These are phyloP conservation scores for Caenorhabditis wallacei DNA, from an alignment of 2,888 invertebrate species.

Conservation along the genomic window DNA sequence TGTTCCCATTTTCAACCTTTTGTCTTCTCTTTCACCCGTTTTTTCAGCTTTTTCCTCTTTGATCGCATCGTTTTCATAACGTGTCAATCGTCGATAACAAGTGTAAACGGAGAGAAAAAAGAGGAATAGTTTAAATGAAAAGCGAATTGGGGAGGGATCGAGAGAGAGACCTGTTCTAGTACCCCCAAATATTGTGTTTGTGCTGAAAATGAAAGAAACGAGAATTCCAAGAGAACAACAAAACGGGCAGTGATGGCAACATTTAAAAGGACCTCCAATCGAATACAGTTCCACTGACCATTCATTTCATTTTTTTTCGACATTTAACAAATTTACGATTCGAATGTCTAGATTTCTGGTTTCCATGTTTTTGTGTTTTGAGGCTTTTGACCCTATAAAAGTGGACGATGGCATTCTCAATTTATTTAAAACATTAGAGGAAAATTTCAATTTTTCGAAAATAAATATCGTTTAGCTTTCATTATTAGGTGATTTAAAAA, in stretches of 20 bases:
- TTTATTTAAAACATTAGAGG: too few species aligned
- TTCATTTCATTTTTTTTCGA: background rate
- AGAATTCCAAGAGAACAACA: slow-evolving; percentile 55
- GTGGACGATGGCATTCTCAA: too few species aligned
- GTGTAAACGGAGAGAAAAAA: slow-evolving; percentile 48
- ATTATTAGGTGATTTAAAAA: too few species aligned
- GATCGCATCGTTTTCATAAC: slow-evolving; percentile 49
- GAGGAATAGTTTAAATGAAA: slow-evolving; percentile 54
- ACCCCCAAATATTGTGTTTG: slow-evolving; percentile 53
- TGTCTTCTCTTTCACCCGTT: background rate
- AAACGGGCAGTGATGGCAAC: slow-evolving; percentile 13
- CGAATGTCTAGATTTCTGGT: background rate
- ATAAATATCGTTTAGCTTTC: too few species aligned
- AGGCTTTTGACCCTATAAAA: background rate
- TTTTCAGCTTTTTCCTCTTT: slow-evolving; percentile 42
- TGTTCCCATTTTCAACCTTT: slow-evolving; percentile 31
- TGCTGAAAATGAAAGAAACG: slow-evolving; percentile 45
- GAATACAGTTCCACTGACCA: slow-evolving; percentile 49
- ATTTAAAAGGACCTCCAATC: slow-evolving; percentile 48
- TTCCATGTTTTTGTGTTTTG: background rate
- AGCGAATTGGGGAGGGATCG: slow-evolving; percentile 1
- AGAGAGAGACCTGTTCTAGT: slow-evolving; percentile 54
- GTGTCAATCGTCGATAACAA: slow-evolving; percentile 48
- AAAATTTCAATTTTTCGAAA: too few species aligned
- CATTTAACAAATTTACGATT: background rate